Base-by-base conservation (phyloP, 2,113 vertebrate species). In the Chaenocephalus aceratus region DNA sequence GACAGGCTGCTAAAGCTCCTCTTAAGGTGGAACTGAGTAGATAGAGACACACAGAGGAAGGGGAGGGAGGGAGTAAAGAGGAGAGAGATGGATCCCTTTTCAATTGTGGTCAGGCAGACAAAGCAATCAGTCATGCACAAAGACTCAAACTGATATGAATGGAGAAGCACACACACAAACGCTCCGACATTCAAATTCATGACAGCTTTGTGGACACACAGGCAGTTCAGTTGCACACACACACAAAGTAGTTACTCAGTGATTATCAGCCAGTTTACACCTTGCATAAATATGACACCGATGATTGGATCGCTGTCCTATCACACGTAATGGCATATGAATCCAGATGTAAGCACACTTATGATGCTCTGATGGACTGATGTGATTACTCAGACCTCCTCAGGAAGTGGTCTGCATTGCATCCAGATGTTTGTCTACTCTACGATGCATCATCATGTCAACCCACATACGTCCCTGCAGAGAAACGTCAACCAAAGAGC, bases 1-100 rank as follows among this genome's bases (percentile, higher is more conserved):
- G 90, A 94, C 93, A 93, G 95, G 88, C 93, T 94, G 94, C 91
- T 94, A 92, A 91, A 93, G 95, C 95, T 93, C 83, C 93, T 90
- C 91, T 96, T 96, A 96, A 96, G 95, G 95, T 95, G 94, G 95
- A 91, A 85, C 92, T 30, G 87, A 64, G 34, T 23, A 93, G 92
- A 95, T 91, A 78, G 80, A 85, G 65, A 75, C 79, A 79, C 48
- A 34, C 71, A 77, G n/a, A 74, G 13, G 66, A 30, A 48, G 56
- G 57, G 65, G 72, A 67, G 79, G 68, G 71, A 44, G 30, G 26
- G 72, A 30, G 57, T 13, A 72, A 72, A 69, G 69, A 57, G 36
- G 78, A 76, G 54, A 79, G 89, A 85, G 86, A 90, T 80, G 85
- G 89, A 89, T 91, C 79, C 71, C 71, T 87, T 92, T 91, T 92